These are phyloP conservation scores for Vulpes vulpes DNA, from an alignment of 2,113 vertebrate genomes.

Conservation along the genomic window DNA sequence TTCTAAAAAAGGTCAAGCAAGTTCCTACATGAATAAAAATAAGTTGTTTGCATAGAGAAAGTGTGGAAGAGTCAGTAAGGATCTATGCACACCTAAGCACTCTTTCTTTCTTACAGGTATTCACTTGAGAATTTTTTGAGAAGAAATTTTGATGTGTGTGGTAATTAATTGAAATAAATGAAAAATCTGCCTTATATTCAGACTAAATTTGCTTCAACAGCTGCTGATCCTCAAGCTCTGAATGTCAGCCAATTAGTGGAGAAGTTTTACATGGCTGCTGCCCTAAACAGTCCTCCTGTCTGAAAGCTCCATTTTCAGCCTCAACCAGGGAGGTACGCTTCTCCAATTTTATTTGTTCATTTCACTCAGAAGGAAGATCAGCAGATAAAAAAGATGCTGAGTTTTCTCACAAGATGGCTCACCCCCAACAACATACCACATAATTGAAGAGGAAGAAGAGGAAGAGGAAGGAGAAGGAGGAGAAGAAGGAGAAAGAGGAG, in stretches of 20 bases:
- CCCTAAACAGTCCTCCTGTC: constrained; percentile 57
- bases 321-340: neutral
- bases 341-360: neutral
- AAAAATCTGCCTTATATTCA: constrained; percentile 73
- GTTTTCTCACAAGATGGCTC: neutral
- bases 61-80: neutral
- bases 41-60: neutral
- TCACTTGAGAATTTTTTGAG: constrained; percentile 60
- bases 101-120: constrained; percentile 54
- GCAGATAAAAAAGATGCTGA: constrained; percentile 17
- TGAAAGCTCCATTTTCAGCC: constrained; percentile 66
- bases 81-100: constrained; percentile 22
- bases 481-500: neutral
- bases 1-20: constrained; percentile 49
- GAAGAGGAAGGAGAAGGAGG: neutral
- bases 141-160: constrained; percentile 65
- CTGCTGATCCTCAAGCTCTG: constrained; percentile 67
- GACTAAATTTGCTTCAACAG: constrained; percentile 73
- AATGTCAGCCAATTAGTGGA: constrained; percentile 77
- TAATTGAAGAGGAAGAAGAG: neutral
- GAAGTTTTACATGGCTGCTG: constrained; percentile 47
- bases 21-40: constrained; percentile 1
- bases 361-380: constrained; percentile 31
- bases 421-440: neutral
- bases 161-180: constrained; percentile 82